A percentile compares a stretch with the other conserved stretches of the same genome.
phyloP scores from a whole-genome alignment of 1,140 invertebrate genomes.

The Patella vulgata region DNA sequence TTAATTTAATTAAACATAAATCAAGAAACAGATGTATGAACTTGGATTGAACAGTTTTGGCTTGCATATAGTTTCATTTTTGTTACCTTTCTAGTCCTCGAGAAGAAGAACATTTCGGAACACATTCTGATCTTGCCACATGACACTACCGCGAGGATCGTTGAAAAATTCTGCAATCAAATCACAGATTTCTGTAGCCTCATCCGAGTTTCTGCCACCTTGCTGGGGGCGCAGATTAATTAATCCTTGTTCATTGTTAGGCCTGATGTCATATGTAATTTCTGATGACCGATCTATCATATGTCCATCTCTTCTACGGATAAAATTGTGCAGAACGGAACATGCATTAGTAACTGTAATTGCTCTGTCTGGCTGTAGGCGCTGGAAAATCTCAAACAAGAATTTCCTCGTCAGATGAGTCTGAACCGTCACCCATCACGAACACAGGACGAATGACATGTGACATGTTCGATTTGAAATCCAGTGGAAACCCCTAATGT shows the following conservation, averaged over 20 bases:
- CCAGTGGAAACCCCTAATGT: too few species aligned
- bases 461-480: too few species aligned
- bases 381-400: conserved; percentile 21
- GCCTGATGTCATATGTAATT: conserved; percentile 1
- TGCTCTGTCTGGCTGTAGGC: conserved; percentile 11
- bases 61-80: too few species aligned
- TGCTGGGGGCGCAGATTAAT: not conserved
- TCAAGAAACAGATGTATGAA: too few species aligned
- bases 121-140: conserved; percentile 5
- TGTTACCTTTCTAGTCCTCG: too few species aligned
- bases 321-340: conserved; percentile 15
- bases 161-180: conserved; percentile 5
- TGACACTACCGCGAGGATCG: conserved; percentile 2
- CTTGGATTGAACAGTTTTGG: too few species aligned
- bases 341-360: conserved; percentile 11
- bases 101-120: conserved; percentile 12
- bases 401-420: too few species aligned
- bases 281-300: conserved; percentile 16
- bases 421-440: too few species aligned
- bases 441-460: too few species aligned
- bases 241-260: not conserved
- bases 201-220: not conserved
- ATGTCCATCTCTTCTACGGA: conserved; percentile 12
- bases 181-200: not conserved
- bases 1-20: too few species aligned